Conservation (phyloP, 2,113 vertebrate species). For the Anhinga rufa region DNA sequence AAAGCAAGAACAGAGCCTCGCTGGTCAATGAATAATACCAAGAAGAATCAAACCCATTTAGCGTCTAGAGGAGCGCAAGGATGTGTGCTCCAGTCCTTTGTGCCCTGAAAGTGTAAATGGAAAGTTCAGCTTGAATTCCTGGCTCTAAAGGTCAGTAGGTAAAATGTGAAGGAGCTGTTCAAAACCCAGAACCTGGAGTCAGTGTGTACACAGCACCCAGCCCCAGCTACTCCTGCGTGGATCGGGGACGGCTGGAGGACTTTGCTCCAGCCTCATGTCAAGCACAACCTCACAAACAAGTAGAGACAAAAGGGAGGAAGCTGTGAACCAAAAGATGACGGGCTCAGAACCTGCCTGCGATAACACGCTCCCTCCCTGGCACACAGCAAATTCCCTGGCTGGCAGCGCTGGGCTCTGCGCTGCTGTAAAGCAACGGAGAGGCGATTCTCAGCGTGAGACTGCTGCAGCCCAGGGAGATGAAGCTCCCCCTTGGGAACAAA, state of each 20-base stretch:
- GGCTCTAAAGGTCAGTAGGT: slow-evolving; percentile 19
- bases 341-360: not conserved
- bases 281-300: not conserved
- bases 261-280: not conserved
- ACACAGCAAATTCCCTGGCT: not conserved
- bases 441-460: not conserved
- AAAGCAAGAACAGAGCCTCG: not conserved
- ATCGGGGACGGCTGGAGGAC: not conserved
- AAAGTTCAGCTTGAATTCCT: not conserved
- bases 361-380: not conserved
- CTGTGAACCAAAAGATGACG: not conserved
- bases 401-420: not conserved
- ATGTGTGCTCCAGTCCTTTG: not conserved
- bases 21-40: not conserved
- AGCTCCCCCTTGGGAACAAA: not conserved
- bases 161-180: not conserved
- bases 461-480: not conserved
- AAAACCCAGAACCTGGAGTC: not conserved
- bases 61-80: not conserved
- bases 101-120: not conserved
- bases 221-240: not conserved
- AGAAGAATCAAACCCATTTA: not conserved
- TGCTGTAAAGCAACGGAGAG: not conserved
- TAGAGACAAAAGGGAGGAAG: not conserved
- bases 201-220: not conserved